A percentile compares a stretch with the other conserved stretches of the same genome.
These are phyloP conservation scores for Habropoda laboriosa DNA, from an alignment of 1,140 invertebrate genomes.

Conservation along the genomic window DNA sequence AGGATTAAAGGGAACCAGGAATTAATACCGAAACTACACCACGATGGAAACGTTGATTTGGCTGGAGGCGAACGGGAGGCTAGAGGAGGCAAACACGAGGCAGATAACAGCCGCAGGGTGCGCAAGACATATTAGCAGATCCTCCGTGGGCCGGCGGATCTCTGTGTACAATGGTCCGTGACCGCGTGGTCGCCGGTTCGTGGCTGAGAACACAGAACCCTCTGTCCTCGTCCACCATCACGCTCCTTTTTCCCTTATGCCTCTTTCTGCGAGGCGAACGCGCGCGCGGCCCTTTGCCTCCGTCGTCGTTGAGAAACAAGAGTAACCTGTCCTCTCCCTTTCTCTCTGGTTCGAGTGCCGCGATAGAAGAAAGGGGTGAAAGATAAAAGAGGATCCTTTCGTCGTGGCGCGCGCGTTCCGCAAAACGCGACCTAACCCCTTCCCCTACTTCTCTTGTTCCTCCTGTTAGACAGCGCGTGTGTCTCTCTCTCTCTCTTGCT, in stretches of 20 bases:
- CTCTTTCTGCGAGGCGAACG: constrained; percentile 32
- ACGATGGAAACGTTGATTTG: background rate
- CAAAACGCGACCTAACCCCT: constrained; percentile 38
- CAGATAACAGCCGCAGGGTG: constrained; percentile 33
- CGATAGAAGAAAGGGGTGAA: constrained; percentile 58
- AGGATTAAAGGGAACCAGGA: background rate
- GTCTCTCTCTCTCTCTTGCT: constrained; percentile 27
- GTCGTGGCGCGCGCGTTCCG: constrained; percentile 40
- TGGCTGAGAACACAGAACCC: constrained; percentile 59
- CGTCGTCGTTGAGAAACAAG: constrained; percentile 51
- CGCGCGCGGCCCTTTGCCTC: constrained; percentile 53
- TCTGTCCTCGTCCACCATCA: constrained; percentile 21
- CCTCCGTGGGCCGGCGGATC: constrained; percentile 32
- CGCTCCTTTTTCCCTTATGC: background rate
- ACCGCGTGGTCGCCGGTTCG: constrained; percentile 51
- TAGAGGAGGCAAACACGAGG: constrained; percentile 1
- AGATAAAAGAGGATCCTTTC: constrained; percentile 65
- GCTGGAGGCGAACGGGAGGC: background rate
- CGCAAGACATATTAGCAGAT: constrained; percentile 59
- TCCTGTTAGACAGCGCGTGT: background rate
- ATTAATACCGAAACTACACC: constrained; percentile 7
- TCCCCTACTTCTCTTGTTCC: background rate
- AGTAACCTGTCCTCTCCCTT: constrained; percentile 14
- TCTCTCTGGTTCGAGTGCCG: constrained; percentile 44
- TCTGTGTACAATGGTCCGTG: constrained; percentile 64